phyloP scores from a whole-genome alignment of 2,113 vertebrate genomes.

The Bungarus multicinctus region DNA sequence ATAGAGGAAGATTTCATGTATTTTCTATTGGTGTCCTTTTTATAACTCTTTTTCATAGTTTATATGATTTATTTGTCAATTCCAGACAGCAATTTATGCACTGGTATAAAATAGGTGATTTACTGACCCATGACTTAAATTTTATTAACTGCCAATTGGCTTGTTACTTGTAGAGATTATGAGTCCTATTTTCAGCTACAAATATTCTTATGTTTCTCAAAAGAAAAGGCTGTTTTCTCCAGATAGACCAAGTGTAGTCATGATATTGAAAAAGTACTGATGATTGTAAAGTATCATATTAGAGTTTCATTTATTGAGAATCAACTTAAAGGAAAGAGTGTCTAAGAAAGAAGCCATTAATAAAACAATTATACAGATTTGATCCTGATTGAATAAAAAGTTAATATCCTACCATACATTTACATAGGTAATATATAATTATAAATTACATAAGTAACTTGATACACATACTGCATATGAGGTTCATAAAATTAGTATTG shows the following conservation, averaged over 20 bases:
- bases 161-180: not conserved
- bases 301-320: not conserved
- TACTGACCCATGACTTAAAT: not conserved
- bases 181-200: slow-evolving; percentile 12
- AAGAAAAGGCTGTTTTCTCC: not conserved
- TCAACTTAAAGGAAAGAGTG: not conserved
- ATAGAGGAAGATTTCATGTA: not conserved
- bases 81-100: not conserved
- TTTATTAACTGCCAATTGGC: not conserved
- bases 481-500: not conserved
- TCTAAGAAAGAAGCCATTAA: slow-evolving; percentile 4
- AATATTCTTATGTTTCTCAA: slow-evolving; percentile 1
- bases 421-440: not conserved
- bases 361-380: not conserved
- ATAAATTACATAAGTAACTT: not conserved
- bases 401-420: not conserved
- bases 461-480: not conserved
- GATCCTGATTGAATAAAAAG: not conserved
- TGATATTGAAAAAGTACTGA: not conserved
- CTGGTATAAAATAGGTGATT: slow-evolving; percentile 9
- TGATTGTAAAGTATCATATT: slow-evolving; percentile 1
- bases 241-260: not conserved
- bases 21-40: slow-evolving; percentile 2
- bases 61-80: slow-evolving; percentile 17
- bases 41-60: not conserved